Evolutionary conservation across 2,797 vertebrate genomes (phyloP).

Genomic region (Lophotriccus pileatus): DNA sequence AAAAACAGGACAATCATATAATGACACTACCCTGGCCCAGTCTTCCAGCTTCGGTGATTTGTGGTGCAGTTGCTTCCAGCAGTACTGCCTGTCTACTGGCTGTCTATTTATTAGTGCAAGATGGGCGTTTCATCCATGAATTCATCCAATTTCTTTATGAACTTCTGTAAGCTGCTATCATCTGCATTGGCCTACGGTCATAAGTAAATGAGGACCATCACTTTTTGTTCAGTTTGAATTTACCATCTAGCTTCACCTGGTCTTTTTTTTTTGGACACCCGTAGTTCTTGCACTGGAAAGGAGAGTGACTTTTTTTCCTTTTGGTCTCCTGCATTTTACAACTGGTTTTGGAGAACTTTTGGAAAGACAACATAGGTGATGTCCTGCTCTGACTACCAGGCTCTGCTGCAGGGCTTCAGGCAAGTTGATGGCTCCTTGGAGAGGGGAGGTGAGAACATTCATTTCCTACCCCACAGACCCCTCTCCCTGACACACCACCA

Average conservation of each 20-base stretch:
- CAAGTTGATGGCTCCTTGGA: neutral
- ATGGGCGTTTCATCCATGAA: neutral
- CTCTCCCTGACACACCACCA: neutral
- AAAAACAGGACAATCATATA: neutral
- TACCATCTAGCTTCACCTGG: neutral
- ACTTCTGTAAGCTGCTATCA: neutral
- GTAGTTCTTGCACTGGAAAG: neutral
- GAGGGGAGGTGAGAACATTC: neutral
- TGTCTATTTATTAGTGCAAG: neutral
- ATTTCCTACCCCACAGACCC: too few relatives aligned
- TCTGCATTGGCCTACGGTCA: neutral
- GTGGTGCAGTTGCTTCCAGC: neutral
- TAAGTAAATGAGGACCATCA: neutral
- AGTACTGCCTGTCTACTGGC: neutral
- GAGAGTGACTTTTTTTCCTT: neutral
- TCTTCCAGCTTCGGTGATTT: neutral
- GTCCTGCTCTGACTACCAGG: neutral
- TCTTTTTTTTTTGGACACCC: neutral
- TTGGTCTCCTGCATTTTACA: neutral
- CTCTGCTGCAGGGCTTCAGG: fast-evolving
- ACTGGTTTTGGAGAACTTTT: neutral
- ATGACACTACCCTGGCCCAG: neutral
- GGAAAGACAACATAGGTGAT: fast-evolving
- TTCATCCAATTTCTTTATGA: neutral
- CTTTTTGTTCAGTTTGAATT: neutral